Conservation (phyloP, 2,797 vertebrate species). For the Esox lucius region DNA sequence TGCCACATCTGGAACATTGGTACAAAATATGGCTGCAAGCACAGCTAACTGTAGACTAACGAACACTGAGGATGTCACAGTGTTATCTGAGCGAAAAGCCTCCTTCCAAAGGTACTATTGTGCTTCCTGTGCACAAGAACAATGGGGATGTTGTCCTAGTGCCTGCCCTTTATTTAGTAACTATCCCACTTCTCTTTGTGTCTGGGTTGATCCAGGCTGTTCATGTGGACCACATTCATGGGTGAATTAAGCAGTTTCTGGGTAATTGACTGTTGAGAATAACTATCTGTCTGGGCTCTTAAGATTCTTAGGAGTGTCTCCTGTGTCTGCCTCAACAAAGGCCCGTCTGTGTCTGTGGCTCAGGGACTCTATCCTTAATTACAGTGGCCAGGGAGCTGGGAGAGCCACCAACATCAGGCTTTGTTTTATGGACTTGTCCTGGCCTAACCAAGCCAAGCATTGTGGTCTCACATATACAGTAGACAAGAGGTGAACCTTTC, state of each 20-base stretch:
- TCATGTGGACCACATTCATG: background rate
- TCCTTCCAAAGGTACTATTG: too few relatives aligned
- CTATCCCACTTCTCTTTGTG: background rate
- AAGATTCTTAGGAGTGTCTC: conserved; percentile 4
- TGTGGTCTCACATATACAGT: background rate
- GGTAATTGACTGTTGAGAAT: background rate
- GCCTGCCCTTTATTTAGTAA: background rate
- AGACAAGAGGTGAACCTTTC: background rate
- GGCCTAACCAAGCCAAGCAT: conserved; percentile 4
- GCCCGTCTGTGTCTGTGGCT: conserved; percentile 7
- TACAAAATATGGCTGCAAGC: too few relatives aligned
- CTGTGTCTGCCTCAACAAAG: conserved; percentile 16
- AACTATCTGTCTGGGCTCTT: background rate
- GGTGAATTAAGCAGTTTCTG: background rate
- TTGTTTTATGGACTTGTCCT: conserved; percentile 2
- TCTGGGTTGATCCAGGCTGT: conserved; percentile 1
- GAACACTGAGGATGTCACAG: background rate
- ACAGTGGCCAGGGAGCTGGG: conserved; percentile 7
- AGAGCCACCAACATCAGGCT: background rate
- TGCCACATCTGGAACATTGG: too few relatives aligned
- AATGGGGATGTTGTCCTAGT: background rate
- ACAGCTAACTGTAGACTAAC: background rate
- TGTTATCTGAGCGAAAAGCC: too few relatives aligned
- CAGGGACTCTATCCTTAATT: conserved; percentile 9
- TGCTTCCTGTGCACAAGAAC: too few relatives aligned